Evolutionary conservation across 1,140 invertebrate species (phyloP).

Genomic region (Lycorma delicatula): DNA sequence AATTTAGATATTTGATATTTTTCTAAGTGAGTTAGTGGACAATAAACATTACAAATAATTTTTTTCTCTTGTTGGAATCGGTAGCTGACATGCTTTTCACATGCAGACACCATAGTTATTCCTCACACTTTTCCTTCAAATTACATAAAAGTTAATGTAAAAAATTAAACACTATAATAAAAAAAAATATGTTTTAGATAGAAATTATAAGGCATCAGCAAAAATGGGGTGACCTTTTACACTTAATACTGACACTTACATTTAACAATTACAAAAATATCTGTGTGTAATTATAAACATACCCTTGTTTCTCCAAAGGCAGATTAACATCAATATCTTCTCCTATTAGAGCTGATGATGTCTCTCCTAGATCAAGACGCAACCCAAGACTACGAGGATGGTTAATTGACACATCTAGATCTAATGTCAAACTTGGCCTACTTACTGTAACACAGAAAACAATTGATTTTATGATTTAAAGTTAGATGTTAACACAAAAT

Average conservation of each 20-base stretch:
- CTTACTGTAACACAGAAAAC: slow-evolving; percentile 23
- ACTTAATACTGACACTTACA: not conserved
- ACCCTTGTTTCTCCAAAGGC: slow-evolving; percentile 80
- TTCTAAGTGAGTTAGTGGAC: no score
- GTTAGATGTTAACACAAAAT: no score
- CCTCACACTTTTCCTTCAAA: no score
- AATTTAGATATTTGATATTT: no score
- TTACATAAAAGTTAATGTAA: not conserved
- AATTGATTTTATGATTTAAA: no score
- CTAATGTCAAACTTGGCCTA: slow-evolving; percentile 62
- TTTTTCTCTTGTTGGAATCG: no score
- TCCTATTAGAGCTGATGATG: slow-evolving; percentile 45
- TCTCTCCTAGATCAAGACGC: slow-evolving; percentile 17
- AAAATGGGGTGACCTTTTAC: not conserved
- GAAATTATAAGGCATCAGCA: not conserved
- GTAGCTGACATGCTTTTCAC: no score
- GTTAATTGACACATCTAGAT: slow-evolving; percentile 44
- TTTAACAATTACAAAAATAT: not conserved
- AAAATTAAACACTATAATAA: not conserved
- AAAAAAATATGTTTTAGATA: not conserved
- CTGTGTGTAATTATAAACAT: slow-evolving; percentile 27
- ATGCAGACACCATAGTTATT: no score
- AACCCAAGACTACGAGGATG: slow-evolving; percentile 3
- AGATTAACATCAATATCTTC: slow-evolving; percentile 70
- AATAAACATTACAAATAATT: no score